Conservation (phyloP, 2,113 vertebrate genomes). For the Andinoacara biseriatus region DNA sequence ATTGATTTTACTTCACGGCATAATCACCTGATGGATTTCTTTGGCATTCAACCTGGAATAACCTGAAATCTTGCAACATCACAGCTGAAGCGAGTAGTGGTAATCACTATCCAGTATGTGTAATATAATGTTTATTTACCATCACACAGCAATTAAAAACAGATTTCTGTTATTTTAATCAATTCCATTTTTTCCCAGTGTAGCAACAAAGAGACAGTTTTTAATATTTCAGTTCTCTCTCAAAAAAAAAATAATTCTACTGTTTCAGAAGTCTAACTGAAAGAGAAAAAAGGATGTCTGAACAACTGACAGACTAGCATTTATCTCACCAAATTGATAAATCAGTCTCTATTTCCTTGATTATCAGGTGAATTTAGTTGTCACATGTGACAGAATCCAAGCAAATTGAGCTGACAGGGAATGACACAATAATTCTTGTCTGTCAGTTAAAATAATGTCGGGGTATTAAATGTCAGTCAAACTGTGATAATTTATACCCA, state of each 20-base stretch:
- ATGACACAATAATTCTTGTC: conserved; percentile 20
- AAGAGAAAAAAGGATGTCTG: background rate
- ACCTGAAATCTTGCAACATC: conserved; percentile 10
- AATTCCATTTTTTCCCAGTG: conserved; percentile 14
- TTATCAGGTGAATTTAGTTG: conserved; percentile 4
- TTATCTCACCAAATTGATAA: background rate
- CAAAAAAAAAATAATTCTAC: background rate
- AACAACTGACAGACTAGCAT: conserved; percentile 1
- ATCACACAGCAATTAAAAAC: conserved; percentile 13
- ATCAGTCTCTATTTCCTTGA: conserved; percentile 6
- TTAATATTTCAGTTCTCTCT: background rate
- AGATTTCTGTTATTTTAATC: conserved; percentile 33
- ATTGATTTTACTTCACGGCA: conserved; percentile 67
- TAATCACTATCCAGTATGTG: background rate
- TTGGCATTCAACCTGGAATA: conserved; percentile 35
- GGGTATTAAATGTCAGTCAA: conserved; percentile 69
- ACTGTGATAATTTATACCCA: conserved; percentile 41
- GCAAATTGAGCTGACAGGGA: background rate
- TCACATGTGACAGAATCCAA: conserved; percentile 29
- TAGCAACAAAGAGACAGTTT: background rate
- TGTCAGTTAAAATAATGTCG: conserved; percentile 53
- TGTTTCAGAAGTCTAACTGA: background rate
- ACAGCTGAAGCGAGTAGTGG: background rate
- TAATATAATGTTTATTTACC: background rate
- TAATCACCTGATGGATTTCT: conserved; percentile 66